Percentiles rank a stretch among this genome's conserved stretches.
Evolutionary conservation across 2,113 vertebrate genomes (phyloP).

Genomic region (Galeopterus variegatus): DNA sequence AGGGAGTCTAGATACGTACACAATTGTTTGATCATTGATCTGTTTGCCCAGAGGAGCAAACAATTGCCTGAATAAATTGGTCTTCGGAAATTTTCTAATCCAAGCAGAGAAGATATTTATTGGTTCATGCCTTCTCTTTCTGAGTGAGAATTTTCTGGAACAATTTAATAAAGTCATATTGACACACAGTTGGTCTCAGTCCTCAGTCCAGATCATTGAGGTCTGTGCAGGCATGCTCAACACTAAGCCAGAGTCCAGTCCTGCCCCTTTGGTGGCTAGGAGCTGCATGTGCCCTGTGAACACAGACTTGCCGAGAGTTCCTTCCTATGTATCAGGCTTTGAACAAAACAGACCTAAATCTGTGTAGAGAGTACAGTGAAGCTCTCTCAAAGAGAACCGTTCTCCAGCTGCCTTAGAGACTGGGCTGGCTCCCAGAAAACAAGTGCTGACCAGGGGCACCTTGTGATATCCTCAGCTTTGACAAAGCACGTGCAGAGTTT

Average conservation of each 20-base stretch:
- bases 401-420: not conserved
- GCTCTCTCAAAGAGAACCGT: not conserved
- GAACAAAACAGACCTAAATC: not conserved
- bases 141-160: conserved; percentile 2
- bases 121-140: conserved; percentile 44
- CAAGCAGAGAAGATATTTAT: conserved; percentile 13
- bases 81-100: conserved; percentile 46
- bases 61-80: not conserved
- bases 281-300: not conserved
- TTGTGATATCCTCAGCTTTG: not conserved
- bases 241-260: not conserved
- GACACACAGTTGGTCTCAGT: not conserved
- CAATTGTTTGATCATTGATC: not conserved
- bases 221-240: not conserved
- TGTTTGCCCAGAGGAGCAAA: not conserved
- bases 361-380: not conserved
- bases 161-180: conserved; percentile 22
- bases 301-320: not conserved
- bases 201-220: not conserved
- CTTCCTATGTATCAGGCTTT: not conserved
- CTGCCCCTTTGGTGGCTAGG: not conserved
- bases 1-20: not conserved
- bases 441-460: not conserved
- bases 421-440: not conserved
- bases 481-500: not conserved